These are phyloP conservation scores for Dasyprocta punctata DNA, from an alignment of 2,113 vertebrate genomes.

Conservation along the genomic window DNA sequence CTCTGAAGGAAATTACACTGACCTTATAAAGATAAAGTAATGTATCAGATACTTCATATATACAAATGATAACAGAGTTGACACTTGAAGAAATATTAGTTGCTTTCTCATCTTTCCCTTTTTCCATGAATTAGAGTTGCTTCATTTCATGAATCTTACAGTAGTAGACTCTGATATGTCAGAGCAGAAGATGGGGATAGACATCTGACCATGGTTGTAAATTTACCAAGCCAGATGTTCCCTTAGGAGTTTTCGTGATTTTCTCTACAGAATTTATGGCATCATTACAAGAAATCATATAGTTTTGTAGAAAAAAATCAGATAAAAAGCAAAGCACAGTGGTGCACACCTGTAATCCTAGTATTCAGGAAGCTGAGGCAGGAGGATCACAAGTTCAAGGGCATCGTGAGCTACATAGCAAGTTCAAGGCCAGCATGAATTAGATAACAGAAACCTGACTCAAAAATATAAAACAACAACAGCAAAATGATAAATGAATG, in stretches of 20 bases:
- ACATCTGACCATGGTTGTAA: not conserved
- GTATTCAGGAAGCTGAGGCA: not conserved
- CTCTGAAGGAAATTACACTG: constrained; percentile 48
- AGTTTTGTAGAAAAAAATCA: not conserved
- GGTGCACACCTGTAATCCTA: not conserved
- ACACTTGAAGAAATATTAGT: not conserved
- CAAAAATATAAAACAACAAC: not conserved
- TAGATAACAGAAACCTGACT: not conserved
- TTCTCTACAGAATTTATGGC: not conserved
- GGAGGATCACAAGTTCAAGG: not conserved
- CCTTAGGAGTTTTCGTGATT: not conserved
- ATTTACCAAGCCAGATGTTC: constrained; percentile 24
- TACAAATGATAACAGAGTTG: not conserved
- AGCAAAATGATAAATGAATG: constrained; percentile 1
- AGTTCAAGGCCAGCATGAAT: not conserved
- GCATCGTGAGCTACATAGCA: not conserved
- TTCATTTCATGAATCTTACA: constrained; percentile 34
- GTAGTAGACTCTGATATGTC: constrained; percentile 25
- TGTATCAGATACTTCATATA: constrained; percentile 17
- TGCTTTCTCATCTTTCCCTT: not conserved
- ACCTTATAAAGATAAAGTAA: constrained; percentile 55
- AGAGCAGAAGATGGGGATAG: constrained; percentile 4
- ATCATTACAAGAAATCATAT: constrained; percentile 25
- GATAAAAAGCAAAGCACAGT: not conserved
- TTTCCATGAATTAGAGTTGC: constrained; percentile 36